Evolutionary conservation across 2,888 invertebrate species (phyloP), one percentile per base, ranked within the genome.

Genomic region (Eledona agricola): DNA sequence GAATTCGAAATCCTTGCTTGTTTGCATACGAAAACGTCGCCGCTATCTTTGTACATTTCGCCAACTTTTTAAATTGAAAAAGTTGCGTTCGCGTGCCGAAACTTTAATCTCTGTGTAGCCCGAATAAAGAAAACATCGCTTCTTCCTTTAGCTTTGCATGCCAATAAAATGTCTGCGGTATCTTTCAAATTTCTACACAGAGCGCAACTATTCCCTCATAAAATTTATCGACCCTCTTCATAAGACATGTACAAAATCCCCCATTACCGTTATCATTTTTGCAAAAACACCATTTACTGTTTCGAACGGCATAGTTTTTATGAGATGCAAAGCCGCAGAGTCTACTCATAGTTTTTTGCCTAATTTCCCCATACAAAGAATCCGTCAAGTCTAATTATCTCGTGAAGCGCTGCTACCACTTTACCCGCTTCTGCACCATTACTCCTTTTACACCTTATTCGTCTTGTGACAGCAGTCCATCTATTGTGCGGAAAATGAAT

Each of bases 391-490:
- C 37, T 57, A 57, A 57, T 54, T 57, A 57, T 57, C 53, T 54
- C 31, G 29, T 11, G 28, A 29, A 40, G 19, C 20, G 35, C 51
- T 47, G 47, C 34, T 28, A 38, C 43, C 56, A 52, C 46, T 56
- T 56, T 56, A 49, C 46, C 54, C 51, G 45, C 51, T 57, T 57
- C 57, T 50, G 53, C 57, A 54, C 51, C 57, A 57, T 57, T 56
- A 51, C 46, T 40, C 38, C 31, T 45, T 50, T 54, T 54, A 54
- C 54, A 54, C 54, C 54, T 54, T 49, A 49, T 42, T 49, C 54
- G 29, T 40, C 28, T 23, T 35, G 45, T 45, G 55, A 45, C 38
- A 45, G 45, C 43, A 13, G 29, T 49, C 54, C 34, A 49, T 53
- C 49, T 22, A 49, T 43, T 49, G 49, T 49, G 23, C 19, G 10